A percentile compares a stretch with the other conserved stretches of the same genome.
Conservation (phyloP, 2,113 vertebrate species). For the Chamaea fasciata region DNA sequence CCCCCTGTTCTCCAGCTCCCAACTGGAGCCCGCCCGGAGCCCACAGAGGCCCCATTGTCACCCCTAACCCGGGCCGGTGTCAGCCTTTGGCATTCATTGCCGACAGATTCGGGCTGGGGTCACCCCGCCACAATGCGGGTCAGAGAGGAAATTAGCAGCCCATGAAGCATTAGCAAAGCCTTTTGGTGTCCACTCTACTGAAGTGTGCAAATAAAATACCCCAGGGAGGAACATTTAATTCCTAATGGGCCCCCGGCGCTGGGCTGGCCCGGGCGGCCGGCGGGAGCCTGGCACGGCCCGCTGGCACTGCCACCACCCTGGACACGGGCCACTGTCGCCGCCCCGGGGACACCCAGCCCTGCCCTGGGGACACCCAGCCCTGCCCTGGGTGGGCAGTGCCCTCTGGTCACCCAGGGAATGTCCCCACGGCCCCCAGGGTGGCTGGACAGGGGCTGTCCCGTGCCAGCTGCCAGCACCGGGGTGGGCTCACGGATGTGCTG, state of each 20-base stretch:
- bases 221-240: slow-evolving; percentile 44
- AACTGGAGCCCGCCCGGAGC: slow-evolving; percentile 76
- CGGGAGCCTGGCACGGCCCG: not conserved
- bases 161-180: slow-evolving; percentile 85
- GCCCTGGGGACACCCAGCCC: not conserved
- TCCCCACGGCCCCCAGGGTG: not conserved
- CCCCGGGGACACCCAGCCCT: not conserved
- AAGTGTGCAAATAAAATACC: slow-evolving; percentile 81
- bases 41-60: slow-evolving; percentile 74
- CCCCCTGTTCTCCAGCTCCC: slow-evolving; percentile 66
- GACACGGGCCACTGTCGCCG: not conserved
- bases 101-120: slow-evolving; percentile 73
- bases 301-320: not conserved
- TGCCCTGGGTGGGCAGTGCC: not conserved
- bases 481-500: not conserved
- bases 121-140: slow-evolving; percentile 75
- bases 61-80: slow-evolving; percentile 72
- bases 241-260: slow-evolving; percentile 67
- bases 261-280: not conserved
- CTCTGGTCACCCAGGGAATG: accelerated
- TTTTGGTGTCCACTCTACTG: slow-evolving; percentile 76
- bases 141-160: slow-evolving; percentile 87
- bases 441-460: accelerated
- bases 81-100: slow-evolving; percentile 85
- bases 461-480: too few species aligned